These are phyloP conservation scores for Cantharis rustica DNA, from an alignment of 2,888 invertebrate species.

Conservation along the genomic window DNA sequence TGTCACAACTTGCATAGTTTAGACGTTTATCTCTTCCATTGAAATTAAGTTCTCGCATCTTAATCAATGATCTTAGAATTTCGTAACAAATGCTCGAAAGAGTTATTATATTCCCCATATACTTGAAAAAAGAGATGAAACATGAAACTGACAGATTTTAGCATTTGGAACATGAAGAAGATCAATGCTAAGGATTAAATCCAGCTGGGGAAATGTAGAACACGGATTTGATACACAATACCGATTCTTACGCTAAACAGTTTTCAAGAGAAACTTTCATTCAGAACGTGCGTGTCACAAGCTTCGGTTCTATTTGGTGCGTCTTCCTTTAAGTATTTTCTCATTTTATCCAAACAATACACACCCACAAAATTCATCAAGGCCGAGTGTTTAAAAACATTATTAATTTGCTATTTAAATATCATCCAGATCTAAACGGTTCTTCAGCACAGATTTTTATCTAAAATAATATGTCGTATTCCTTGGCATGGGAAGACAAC, in stretches of 20 bases:
- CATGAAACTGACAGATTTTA: background rate
- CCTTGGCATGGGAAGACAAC: background rate
- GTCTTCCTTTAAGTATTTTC: background rate
- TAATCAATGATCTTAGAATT: background rate
- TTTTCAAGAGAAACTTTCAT: background rate
- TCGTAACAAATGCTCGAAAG: background rate
- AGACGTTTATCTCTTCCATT: background rate
- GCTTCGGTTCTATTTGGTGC: background rate
- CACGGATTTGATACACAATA: background rate
- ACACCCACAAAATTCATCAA: background rate
- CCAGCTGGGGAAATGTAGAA: background rate
- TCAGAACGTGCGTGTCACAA: background rate
- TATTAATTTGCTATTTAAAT: background rate
- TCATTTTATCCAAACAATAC: background rate
- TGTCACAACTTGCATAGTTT: background rate
- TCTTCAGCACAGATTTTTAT: background rate
- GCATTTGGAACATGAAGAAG: background rate
- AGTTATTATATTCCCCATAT: background rate
- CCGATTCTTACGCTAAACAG: background rate
- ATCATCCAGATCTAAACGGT: background rate
- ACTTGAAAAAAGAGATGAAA: background rate
- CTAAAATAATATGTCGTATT: background rate
- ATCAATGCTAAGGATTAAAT: background rate
- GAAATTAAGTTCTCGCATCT: background rate
- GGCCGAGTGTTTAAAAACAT: background rate